Percentiles rank a stretch among this genome's conserved stretches.
Evolutionary conservation across 1,140 invertebrate species (phyloP).

Genomic region (Trichogramma pretiosum): DNA sequence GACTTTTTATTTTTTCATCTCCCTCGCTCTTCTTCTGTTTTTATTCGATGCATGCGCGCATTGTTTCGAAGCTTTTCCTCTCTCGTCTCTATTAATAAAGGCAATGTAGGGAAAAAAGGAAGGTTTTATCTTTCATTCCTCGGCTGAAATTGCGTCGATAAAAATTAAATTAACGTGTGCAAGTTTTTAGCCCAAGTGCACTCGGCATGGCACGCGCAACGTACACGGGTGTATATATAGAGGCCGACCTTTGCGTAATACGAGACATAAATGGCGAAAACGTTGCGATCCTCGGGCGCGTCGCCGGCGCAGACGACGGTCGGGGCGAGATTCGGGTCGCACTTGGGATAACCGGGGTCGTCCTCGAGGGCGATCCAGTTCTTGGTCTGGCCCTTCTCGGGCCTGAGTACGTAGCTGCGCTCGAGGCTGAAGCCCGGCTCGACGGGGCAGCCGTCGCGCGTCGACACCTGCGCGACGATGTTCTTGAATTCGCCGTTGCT

Average conservation of each 20-base stretch:
- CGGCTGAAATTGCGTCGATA: too few species aligned
- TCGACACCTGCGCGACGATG: slow-evolving; percentile 81
- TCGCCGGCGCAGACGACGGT: slow-evolving; percentile 55
- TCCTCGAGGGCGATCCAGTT: slow-evolving; percentile 77
- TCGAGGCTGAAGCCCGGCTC: slow-evolving; percentile 53
- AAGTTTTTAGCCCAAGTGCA: too few species aligned
- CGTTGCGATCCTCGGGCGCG: slow-evolving; percentile 62
- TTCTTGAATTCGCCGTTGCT: slow-evolving; percentile 99
- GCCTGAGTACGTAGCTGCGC: slow-evolving; percentile 57
- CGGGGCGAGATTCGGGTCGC: slow-evolving; percentile 58
- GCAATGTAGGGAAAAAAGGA: too few species aligned
- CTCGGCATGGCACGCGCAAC: too few species aligned
- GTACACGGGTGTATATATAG: background rate
- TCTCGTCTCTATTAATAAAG: too few species aligned
- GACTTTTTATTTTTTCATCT: too few species aligned
- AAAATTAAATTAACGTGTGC: too few species aligned
- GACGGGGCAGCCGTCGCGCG: slow-evolving; percentile 57
- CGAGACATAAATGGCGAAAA: slow-evolving; percentile 82
- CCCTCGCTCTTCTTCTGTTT: too few species aligned
- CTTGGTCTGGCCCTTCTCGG: slow-evolving; percentile 66
- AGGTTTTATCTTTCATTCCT: too few species aligned
- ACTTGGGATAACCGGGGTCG: slow-evolving; percentile 54
- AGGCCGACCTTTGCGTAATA: slow-evolving; percentile 73
- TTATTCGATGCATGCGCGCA: too few species aligned
- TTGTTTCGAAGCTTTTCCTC: too few species aligned